These are phyloP conservation scores for Spondyliosoma cantharus DNA, from an alignment of 2,797 vertebrate genomes.

Conservation along the genomic window DNA sequence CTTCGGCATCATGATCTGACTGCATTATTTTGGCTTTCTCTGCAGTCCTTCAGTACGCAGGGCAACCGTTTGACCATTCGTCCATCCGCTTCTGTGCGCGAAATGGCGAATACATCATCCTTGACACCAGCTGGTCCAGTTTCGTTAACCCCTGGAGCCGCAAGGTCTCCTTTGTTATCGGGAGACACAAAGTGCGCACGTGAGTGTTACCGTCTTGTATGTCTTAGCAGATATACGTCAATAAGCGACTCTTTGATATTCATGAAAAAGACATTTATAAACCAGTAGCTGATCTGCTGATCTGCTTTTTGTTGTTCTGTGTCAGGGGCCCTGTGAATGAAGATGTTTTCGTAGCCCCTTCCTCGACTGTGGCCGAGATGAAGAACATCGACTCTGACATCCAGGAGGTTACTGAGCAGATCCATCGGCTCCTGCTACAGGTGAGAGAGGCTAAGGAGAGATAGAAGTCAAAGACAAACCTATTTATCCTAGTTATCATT, in stretches of 20 bases:
- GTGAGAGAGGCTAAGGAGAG: conserved; percentile 70
- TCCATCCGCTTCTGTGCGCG: conserved; percentile 93
- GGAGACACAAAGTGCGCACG: conserved; percentile 96
- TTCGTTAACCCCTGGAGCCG: conserved; percentile 98
- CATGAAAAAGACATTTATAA: background rate
- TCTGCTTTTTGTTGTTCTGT: conserved; percentile 21
- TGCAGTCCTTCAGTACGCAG: conserved; percentile 88
- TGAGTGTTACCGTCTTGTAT: conserved; percentile 80
- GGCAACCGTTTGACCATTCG: conserved; percentile 95
- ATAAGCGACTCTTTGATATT: background rate
- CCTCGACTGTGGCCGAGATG: conserved; percentile 76
- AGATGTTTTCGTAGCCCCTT: conserved; percentile 89
- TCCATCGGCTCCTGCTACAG: conserved; percentile 93
- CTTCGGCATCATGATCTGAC: background rate
- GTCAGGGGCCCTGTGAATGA: conserved; percentile 95
- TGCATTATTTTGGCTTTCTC: background rate
- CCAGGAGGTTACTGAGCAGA: conserved; percentile 94
- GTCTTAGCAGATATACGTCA: no score
- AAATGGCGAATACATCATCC: conserved; percentile 94
- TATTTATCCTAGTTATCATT: no score
- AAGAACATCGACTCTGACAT: conserved; percentile 86
- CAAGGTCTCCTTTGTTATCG: conserved; percentile 97
- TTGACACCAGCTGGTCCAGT: conserved; percentile 98
- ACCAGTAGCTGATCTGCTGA: background rate
- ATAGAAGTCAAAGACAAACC: background rate